Percentiles rank a stretch among this genome's conserved stretches.
phyloP scores from a whole-genome alignment of 2,113 vertebrate genomes.

The Cebus imitator region DNA sequence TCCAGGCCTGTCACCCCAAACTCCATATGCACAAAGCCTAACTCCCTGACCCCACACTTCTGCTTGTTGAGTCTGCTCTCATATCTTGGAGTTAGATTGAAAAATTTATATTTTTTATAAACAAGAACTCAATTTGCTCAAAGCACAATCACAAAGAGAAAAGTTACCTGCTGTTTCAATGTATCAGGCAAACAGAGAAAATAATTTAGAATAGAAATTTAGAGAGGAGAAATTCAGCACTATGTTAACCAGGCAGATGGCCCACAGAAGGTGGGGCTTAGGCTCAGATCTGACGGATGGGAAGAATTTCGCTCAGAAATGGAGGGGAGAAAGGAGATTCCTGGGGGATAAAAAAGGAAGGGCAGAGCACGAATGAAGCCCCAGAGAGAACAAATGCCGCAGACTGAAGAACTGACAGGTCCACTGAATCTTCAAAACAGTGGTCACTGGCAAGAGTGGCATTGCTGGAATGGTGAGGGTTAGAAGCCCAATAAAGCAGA shows the following conservation, averaged over 20 bases:
- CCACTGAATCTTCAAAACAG: fast-evolving
- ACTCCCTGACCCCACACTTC: not conserved
- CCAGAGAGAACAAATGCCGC: no score
- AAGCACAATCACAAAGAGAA: constrained; percentile 32
- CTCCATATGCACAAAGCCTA: not conserved
- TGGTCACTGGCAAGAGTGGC: fast-evolving
- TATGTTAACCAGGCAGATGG: not conserved
- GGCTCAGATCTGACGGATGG: not conserved
- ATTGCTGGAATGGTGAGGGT: not conserved
- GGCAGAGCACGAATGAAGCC: not conserved
- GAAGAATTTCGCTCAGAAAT: not conserved
- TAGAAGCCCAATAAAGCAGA: not conserved
- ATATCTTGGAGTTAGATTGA: not conserved
- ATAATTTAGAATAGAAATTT: not conserved
- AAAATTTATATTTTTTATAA: not conserved
- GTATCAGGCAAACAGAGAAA: not conserved
- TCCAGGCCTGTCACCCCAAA: not conserved
- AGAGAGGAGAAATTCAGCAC: not conserved
- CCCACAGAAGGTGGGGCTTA: not conserved
- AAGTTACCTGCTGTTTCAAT: not conserved
- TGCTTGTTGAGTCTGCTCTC: not conserved
- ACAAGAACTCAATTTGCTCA: not conserved
- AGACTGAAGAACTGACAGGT: not conserved
- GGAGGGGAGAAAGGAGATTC: not conserved
- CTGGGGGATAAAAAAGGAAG: not conserved